Percentiles rank a stretch among this genome's conserved stretches.
Evolutionary conservation across 2,797 vertebrate species (phyloP).

Genomic region (Triplophysa yarkandensis): DNA sequence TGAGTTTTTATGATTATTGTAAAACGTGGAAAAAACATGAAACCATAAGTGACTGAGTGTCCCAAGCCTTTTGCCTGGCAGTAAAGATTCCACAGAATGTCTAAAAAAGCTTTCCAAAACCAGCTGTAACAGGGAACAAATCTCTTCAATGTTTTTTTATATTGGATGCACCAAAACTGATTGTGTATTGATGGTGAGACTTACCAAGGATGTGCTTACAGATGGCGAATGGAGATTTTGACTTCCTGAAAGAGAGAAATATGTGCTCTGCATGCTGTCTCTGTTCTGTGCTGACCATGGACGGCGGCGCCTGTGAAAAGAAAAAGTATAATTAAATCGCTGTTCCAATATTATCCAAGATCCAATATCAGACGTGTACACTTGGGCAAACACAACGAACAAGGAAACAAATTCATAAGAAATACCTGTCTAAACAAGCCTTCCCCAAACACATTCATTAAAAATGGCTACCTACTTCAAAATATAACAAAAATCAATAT

Average conservation of each 20-base stretch:
- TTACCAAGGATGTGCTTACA: slow-evolving; percentile 99
- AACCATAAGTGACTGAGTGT: too few relatives aligned
- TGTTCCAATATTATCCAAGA: slow-evolving; percentile 2
- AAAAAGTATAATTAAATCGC: too few relatives aligned
- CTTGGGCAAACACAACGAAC: neutral
- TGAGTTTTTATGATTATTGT: too few relatives aligned
- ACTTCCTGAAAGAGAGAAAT: slow-evolving; percentile 98
- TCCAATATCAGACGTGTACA: neutral
- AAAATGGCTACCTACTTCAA: neutral
- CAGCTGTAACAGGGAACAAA: neutral
- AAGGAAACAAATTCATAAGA: neutral
- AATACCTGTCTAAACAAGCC: neutral
- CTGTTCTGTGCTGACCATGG: slow-evolving; percentile 97
- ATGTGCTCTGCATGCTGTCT: slow-evolving; percentile 97
- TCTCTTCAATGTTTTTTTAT: neutral
- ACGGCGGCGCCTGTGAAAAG: slow-evolving; percentile 92
- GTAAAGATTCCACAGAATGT: neutral
- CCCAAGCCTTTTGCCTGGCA: too few relatives aligned
- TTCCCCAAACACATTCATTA: neutral
- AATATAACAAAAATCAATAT: neutral
- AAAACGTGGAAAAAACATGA: too few relatives aligned
- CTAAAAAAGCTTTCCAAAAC: neutral
- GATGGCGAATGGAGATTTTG: slow-evolving; percentile 97
- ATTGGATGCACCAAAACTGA: neutral
- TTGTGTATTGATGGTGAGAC: slow-evolving; percentile 19